Percentiles rank a stretch among this genome's conserved stretches.
Conservation (phyloP, 2,888 invertebrate genomes). For the Apoderus coryli region DNA sequence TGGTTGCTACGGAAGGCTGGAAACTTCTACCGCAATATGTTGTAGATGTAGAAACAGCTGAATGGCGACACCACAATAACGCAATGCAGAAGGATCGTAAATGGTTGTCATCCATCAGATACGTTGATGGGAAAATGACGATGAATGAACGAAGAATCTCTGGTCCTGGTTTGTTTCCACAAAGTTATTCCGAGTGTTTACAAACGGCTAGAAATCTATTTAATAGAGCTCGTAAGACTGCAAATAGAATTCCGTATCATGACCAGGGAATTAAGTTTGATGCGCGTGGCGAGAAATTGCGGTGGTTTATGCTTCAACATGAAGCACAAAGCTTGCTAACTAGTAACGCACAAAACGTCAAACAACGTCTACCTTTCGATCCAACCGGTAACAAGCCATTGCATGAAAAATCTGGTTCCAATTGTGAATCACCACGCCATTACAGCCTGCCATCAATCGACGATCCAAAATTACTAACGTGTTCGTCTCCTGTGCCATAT, state of each 20-base stretch:
- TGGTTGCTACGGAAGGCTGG: slow-evolving; percentile 83
- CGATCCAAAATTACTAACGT: slow-evolving; percentile 32
- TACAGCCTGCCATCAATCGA: slow-evolving; percentile 55
- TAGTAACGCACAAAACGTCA: slow-evolving; percentile 60
- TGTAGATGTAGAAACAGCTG: slow-evolving; percentile 76
- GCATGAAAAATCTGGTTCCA: too few species aligned
- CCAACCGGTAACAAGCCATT: slow-evolving; percentile 33
- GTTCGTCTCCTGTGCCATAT: slow-evolving; percentile 31
- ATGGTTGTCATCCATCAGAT: slow-evolving; percentile 57
- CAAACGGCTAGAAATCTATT: slow-evolving; percentile 67
- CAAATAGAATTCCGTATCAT: slow-evolving; percentile 55
- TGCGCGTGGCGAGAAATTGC: slow-evolving; percentile 48
- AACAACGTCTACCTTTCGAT: slow-evolving; percentile 62
- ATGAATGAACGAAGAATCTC: slow-evolving; percentile 57
- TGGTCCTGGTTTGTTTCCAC: slow-evolving; percentile 57
- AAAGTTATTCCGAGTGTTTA: slow-evolving; percentile 60
- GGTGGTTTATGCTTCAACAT: slow-evolving; percentile 83
- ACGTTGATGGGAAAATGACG: slow-evolving; percentile 54
- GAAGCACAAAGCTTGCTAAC: slow-evolving; percentile 68
- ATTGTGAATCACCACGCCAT: slow-evolving; percentile 41
- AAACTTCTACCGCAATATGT: slow-evolving; percentile 76
- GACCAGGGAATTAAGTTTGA: slow-evolving; percentile 64
- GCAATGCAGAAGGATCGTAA: slow-evolving; percentile 66
- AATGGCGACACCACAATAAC: slow-evolving; percentile 77
- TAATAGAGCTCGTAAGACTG: slow-evolving; percentile 59